Evolutionary conservation across 1,140 invertebrate species (phyloP), one percentile per base, ranked within the genome.

Genomic region (Drosophila pruinosa): DNA sequence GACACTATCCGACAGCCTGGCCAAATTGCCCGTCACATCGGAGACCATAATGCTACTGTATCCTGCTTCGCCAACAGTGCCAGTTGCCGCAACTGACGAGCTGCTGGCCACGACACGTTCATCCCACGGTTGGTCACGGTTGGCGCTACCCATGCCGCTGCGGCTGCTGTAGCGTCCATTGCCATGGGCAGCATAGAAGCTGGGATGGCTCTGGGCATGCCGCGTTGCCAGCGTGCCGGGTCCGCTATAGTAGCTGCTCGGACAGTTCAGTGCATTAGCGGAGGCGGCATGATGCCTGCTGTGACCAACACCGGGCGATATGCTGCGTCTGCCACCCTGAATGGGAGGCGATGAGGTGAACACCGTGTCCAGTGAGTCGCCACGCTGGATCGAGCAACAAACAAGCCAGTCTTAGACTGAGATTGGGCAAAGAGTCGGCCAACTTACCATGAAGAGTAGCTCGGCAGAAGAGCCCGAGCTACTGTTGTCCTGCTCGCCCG

Each of bases 361-460:
- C 7, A 94, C 92, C 4, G 93, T 93, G 56, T 93, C 93, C 56
- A 93, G 76, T 2, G 93, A 94, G 72, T 94, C 93, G 2, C 93
- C 93, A 72, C 93, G 92, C 93, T 94, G 81, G 28, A 12, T 3
- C 28, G 12, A 45, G 3, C 19, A n/a, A 28, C 4, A 34, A 15
- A 6, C 5, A 3, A 3, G 3, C n/a, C n/a, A n/a, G n/a, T n/a
- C n/a, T n/a, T n/a, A n/a, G n/a, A n/a, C n/a, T n/a, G n/a, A n/a
- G n/a, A n/a, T n/a, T n/a, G n/a, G n/a, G n/a, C n/a, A n/a, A n/a
- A n/a, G n/a, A n/a, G n/a, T n/a, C n/a, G n/a, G n/a, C n/a, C n/a
- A n/a, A n/a, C 58, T 90, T 77, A 90, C 94, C 94, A 69, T 93
- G 90, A 92, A 93, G 91, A 72, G 92, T 43, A 79, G 92, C 91